A percentile compares a stretch with the other conserved stretches of the same genome.
Evolutionary conservation across 35 echinoderm and acorn worm species (phyloP).

Genomic region (Holothuria glaberrima): DNA sequence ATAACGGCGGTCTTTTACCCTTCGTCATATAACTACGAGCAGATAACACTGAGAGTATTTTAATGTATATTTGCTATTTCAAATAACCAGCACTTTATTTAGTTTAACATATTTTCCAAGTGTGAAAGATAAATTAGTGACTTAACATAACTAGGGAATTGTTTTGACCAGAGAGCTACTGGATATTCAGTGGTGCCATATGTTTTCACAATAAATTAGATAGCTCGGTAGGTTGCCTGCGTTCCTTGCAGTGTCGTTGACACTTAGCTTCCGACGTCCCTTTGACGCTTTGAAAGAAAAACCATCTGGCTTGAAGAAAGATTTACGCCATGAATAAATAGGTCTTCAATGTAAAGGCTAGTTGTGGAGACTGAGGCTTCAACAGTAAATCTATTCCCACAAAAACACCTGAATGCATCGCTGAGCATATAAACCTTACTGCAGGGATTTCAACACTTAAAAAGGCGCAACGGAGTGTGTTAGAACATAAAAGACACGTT

Average conservation of each 20-base stretch:
- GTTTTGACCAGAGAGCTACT: constrained; percentile 34
- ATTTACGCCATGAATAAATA: constrained; percentile 23
- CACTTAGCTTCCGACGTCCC: not conserved
- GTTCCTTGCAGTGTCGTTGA: constrained; percentile 24
- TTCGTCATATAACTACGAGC: no score
- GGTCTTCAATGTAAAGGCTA: not conserved
- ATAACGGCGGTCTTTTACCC: no score
- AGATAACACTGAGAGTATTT: not conserved
- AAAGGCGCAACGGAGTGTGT: no score
- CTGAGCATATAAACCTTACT: not conserved
- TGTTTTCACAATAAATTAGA: constrained; percentile 50
- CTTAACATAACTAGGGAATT: constrained; percentile 25
- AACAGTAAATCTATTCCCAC: not conserved
- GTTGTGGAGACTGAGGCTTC: not conserved
- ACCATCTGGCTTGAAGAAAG: constrained; percentile 34
- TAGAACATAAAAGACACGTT: no score
- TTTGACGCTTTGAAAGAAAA: constrained; percentile 34
- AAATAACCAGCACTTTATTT: constrained; percentile 42
- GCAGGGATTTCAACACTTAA: no score
- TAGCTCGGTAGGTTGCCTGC: constrained; percentile 18
- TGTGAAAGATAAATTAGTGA: constrained; percentile 29
- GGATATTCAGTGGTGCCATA: constrained; percentile 4
- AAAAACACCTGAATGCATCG: constrained; percentile 31
- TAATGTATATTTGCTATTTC: constrained; percentile 29
- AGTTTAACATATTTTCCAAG: constrained; percentile 42